Conservation (phyloP, 2,113 vertebrate genomes). For the Percina caprodes region DNA sequence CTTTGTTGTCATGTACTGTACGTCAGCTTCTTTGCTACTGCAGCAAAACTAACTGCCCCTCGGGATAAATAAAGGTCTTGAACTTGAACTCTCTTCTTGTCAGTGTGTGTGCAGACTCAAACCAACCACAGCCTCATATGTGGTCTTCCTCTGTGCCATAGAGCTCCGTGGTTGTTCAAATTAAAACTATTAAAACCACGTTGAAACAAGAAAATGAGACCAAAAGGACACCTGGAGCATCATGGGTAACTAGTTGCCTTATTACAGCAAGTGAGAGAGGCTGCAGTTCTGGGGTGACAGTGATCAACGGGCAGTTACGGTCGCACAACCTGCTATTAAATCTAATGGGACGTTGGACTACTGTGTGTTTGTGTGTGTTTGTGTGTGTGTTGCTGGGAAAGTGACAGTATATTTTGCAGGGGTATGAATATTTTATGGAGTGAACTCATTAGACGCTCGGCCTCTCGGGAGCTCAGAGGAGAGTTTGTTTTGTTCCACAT, state of each 20-base stretch:
- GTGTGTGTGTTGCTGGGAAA: constrained; percentile 32
- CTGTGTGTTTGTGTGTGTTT: constrained; percentile 32
- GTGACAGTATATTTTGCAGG: constrained; percentile 64
- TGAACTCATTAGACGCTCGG: constrained; percentile 67
- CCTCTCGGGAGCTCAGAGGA: constrained; percentile 61
- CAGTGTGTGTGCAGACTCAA: no score
- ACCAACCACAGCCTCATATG: no score
- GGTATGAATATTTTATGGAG: constrained; percentile 70
- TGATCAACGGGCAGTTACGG: constrained; percentile 39
- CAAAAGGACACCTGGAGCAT: constrained; percentile 22
- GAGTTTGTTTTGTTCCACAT: constrained; percentile 74
- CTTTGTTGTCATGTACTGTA: no score
- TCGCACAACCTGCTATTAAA: constrained; percentile 37
- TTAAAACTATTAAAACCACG: no score
- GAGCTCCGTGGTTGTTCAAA: background rate
- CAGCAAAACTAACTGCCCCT: no score
- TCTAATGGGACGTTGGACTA: constrained; percentile 40
- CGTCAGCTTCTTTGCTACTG: no score
- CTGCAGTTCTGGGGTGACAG: constrained; percentile 29
- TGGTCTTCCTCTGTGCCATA: background rate
- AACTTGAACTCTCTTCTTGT: no score
- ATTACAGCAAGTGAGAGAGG: background rate
- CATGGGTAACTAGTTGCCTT: background rate
- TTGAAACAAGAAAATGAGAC: background rate
- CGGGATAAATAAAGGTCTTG: no score